Conservation (phyloP, 2,888 invertebrate species). For the Eilema depressum region DNA sequence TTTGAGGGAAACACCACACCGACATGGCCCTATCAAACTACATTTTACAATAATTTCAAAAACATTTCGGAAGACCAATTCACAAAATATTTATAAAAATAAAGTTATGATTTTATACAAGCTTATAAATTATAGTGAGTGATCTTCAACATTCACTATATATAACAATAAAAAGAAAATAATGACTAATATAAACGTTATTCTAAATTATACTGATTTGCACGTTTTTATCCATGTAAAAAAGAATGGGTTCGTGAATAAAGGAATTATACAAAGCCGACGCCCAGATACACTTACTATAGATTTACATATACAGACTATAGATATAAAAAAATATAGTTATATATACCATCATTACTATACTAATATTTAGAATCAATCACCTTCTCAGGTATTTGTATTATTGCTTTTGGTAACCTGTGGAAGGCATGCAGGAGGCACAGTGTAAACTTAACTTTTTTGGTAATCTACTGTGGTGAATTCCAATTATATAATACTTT, state of each 20-base stretch:
- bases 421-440: slow-evolving; percentile 12
- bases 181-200: neutral
- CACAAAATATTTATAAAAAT: slow-evolving; percentile 30
- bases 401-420: slow-evolving; percentile 28
- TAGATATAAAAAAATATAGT: slow-evolving; percentile 38
- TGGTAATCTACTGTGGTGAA: neutral
- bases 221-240: neutral
- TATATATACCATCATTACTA: slow-evolving; percentile 21
- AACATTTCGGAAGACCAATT: slow-evolving; percentile 29
- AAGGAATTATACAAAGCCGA: slow-evolving; percentile 17
- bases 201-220: neutral
- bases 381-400: neutral
- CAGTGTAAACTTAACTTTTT: neutral
- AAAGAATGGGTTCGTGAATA: neutral
- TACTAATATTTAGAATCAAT: slow-evolving; percentile 17
- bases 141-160: neutral
- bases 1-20: slow-evolving; percentile 13
- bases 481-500: neutral
- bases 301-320: slow-evolving; percentile 16
- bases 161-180: neutral
- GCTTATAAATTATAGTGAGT: neutral
- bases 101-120: slow-evolving; percentile 19
- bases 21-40: slow-evolving; percentile 26
- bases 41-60: slow-evolving; percentile 13
- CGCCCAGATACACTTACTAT: slow-evolving; percentile 22